Evolutionary conservation across 2,888 invertebrate genomes (phyloP).

Genomic region (Pheosia gnoma): DNA sequence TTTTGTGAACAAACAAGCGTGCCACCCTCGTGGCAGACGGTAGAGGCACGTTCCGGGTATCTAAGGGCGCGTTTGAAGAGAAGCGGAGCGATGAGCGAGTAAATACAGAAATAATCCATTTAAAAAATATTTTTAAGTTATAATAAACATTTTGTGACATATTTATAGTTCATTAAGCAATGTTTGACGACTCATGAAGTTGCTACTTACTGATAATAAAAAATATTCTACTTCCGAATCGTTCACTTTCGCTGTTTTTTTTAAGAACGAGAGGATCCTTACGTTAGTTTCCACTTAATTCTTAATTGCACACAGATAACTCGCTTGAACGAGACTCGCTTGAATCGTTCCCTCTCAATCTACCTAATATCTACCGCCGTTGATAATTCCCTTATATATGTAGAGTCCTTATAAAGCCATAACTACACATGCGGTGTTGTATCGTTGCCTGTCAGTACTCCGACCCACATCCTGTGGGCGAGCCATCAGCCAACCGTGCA

Average conservation of each 20-base stretch:
- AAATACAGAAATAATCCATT: not conserved
- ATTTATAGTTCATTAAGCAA: too few species aligned
- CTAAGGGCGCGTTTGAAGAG: constrained; percentile 19
- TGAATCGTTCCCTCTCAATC: not conserved
- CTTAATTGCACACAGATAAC: too few species aligned
- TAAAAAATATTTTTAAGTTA: too few species aligned
- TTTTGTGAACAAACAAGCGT: constrained; percentile 61
- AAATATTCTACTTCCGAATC: too few species aligned
- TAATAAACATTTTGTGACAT: too few species aligned
- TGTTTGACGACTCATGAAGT: too few species aligned
- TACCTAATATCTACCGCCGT: not conserved
- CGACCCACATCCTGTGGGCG: constrained; percentile 49
- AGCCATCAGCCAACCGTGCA: constrained; percentile 32
- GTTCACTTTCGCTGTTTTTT: too few species aligned
- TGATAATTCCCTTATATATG: not conserved
- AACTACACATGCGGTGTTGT: constrained; percentile 29
- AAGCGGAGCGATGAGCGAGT: not conserved
- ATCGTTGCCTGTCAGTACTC: constrained; percentile 48
- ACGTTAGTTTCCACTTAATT: too few species aligned
- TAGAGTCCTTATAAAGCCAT: constrained; percentile 6
- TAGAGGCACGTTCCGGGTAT: constrained; percentile 55
- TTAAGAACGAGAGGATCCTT: too few species aligned
- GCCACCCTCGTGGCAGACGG: constrained; percentile 48
- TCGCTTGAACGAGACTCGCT: too few species aligned
- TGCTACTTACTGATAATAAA: too few species aligned